Base-by-base conservation (phyloP, 2,797 vertebrate genomes). In the Kryptopterus vitreolus region DNA sequence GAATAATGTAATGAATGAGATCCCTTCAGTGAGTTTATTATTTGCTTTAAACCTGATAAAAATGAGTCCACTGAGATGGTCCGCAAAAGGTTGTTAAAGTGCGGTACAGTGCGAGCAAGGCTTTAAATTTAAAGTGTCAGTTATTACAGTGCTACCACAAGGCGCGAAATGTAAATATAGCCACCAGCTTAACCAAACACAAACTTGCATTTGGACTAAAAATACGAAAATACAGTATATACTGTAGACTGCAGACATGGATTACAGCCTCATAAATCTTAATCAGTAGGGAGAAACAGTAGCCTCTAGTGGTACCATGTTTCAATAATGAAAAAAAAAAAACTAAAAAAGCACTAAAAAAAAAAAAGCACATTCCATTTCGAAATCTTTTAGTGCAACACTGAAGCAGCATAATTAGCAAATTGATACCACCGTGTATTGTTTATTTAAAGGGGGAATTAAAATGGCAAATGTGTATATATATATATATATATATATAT, bases 21-120 rank as follows among this genome's bases (percentile, higher is more conserved):
- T 86, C 89, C 90, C 87, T 90, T 92, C 89, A 91, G 88, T 85
- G 89, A 88, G 88, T 89, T 84, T 88, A 82, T 84, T 92, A 88
- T 91, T 91, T 90, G 88, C 90, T 85, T 85, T 88, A 87, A 86
- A 88, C 57, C 84, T 88, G 85, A 88, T 85, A 89, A 92, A n/a
- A 90, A 87, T 87, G 90, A 88, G 88, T 86, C 77, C 77, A 85
- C 86, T 87, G 85, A 89, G 81, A 84, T 84, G 80, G 84, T 89
- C 85, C 89, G 84, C n/a, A 88, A 78, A 78, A 80, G 82, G 87
- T 83, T 88, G 81, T 87, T 88, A 87, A 89, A 85, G 83, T 89
- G 83, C 86, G 88, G 86, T 90, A 89, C 83, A 77, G 77, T 81
- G 18, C 5, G 73, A 59, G 88, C 81, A 13, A 50, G 61, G 88